Base-by-base conservation (phyloP, 2,888 invertebrate genomes). In the Ophion costatus region DNA sequence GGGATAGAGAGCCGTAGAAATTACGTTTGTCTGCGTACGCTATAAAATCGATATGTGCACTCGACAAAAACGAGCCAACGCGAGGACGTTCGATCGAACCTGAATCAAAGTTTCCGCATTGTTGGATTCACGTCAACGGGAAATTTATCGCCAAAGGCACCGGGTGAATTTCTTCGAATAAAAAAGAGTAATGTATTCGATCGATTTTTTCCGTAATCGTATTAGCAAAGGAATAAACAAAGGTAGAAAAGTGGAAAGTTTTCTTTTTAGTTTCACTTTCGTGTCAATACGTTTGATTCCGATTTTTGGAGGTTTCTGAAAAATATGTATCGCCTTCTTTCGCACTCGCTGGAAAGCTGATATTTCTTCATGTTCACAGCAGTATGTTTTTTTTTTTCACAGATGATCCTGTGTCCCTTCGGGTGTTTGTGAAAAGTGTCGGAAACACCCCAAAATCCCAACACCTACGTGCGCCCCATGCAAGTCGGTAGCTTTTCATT, bases 1-100 rank as follows among this genome's bases (percentile, higher is more conserved):
- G 77, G 57, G 69, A 29, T 51, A 78, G 61, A 61, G 51, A 29
- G 33, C 64, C 69, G 64, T 11, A 66, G 84, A 57, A 82, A 73
- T 76, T 71, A 80, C 87, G 83, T 86, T 86, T 82, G 71, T 78
- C 74, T 70, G 83, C 76, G 59, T 59, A 66, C 75, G 51, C 42
- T 71, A 56, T 80, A 56, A 42, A 85, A 93, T 93, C 92, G 93
- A 93, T 93, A 93, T 92, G 91, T 88, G 91, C 92, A 93, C 92
- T 93, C 92, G 91, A 91, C 91, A 86, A 88, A 90, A 91, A 91
- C 91, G 91, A 89, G 89, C 88, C 88, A 88, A 86, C 88, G 87
- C 82, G 88, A 42, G 69, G 57, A 17, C 91, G 89, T 89, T 90
- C 91, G 92, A 92, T 93, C 92, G 90, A 90, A 90, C 87, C 86